These are phyloP conservation scores for Aspidoscelis tigris DNA, from an alignment of 2,113 vertebrate genomes.

Conservation along the genomic window DNA sequence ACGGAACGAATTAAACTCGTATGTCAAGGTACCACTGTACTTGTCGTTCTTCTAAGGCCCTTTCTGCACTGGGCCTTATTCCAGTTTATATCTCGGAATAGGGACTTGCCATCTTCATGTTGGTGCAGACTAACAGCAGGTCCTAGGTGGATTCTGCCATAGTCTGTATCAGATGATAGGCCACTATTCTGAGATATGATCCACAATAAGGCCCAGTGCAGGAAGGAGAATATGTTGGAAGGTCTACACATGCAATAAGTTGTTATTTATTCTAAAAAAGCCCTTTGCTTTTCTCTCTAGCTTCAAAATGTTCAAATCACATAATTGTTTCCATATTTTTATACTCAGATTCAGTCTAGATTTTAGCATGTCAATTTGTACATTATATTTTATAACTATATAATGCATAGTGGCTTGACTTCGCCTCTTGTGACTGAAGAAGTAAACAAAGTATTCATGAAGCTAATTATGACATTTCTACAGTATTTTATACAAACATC, in stretches of 20 bases:
- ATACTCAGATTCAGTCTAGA: background rate
- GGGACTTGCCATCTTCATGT: too few species aligned
- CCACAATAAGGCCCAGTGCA: too few species aligned
- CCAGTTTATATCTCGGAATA: too few species aligned
- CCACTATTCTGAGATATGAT: too few species aligned
- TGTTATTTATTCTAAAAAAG: background rate
- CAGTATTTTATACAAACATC: slow-evolving; percentile 39
- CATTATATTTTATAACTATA: slow-evolving; percentile 6
- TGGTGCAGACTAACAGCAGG: too few species aligned
- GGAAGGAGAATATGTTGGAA: background rate
- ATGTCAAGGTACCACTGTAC: too few species aligned
- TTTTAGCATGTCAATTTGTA: background rate
- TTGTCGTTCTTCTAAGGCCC: too few species aligned
- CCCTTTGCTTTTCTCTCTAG: background rate
- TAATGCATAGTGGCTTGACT: background rate
- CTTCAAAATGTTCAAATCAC: background rate
- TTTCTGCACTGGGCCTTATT: too few species aligned
- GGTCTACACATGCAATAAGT: too few species aligned
- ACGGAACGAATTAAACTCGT: too few species aligned
- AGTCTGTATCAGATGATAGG: too few species aligned
- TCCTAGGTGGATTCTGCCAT: too few species aligned
- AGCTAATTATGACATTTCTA: slow-evolving; percentile 13
- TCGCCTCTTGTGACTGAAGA: background rate
- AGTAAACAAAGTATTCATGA: slow-evolving; percentile 6
- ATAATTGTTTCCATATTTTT: background rate